Conservation (phyloP, 2,888 invertebrate species). For the Brachyopa scutellaris region DNA sequence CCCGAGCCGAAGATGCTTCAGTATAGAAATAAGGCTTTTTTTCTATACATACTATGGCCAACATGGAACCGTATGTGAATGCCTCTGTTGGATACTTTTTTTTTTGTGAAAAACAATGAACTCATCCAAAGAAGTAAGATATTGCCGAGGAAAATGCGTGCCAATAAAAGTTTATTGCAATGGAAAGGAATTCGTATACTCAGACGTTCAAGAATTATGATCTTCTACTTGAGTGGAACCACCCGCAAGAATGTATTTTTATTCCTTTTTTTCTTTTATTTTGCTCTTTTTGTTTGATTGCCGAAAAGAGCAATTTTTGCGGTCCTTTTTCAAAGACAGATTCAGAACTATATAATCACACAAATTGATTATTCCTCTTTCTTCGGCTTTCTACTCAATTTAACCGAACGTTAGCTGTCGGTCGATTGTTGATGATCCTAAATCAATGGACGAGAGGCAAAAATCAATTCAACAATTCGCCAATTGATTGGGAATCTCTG, state of each 20-base stretch:
- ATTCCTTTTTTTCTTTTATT: not conserved
- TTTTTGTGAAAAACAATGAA: no score
- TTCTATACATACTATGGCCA: no score
- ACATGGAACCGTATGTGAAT: no score
- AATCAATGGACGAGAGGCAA: slow-evolving; percentile 38
- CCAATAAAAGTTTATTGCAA: no score
- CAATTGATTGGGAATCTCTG: slow-evolving; percentile 26
- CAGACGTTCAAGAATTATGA: slow-evolving; percentile 3
- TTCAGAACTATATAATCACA: slow-evolving; percentile 9
- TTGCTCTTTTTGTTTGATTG: not conserved
- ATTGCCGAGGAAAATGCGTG: no score
- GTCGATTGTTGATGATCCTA: slow-evolving; percentile 39
- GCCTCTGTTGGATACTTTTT: no score
- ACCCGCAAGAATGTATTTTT: slow-evolving; percentile 25
- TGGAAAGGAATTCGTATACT: no score
- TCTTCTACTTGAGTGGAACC: slow-evolving; percentile 7
- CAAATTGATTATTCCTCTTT: slow-evolving; percentile 41
- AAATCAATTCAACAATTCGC: slow-evolving; percentile 63
- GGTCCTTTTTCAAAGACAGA: not conserved
- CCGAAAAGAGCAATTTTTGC: not conserved
- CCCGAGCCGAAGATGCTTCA: no score
- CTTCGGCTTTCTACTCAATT: slow-evolving; percentile 42
- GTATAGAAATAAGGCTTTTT: no score
- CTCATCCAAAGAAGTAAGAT: no score
- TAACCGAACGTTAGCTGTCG: slow-evolving; percentile 21